phyloP scores from a whole-genome alignment of 2,797 vertebrate genomes.

The Ara ararauna region DNA sequence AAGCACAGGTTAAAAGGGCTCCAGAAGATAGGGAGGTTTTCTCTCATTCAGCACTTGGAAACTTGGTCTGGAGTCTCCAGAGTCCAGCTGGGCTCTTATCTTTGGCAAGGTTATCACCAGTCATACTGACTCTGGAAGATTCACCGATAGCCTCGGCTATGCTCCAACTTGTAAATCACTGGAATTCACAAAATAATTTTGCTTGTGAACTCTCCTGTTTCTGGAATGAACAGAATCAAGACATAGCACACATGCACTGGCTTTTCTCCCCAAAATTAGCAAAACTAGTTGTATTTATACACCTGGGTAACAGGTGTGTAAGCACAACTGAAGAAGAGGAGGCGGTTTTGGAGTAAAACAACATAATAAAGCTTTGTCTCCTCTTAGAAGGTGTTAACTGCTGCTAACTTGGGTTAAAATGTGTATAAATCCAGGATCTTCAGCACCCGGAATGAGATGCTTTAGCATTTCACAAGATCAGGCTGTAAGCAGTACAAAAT shows the following conservation, averaged over 20 bases:
- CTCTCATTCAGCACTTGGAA: background rate
- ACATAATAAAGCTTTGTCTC: background rate
- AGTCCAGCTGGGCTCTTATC: background rate
- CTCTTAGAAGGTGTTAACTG: background rate
- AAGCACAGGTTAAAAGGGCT: background rate
- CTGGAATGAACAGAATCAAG: background rate
- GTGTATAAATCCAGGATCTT: background rate
- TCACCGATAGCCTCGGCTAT: background rate
- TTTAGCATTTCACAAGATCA: background rate
- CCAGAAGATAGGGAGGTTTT: background rate
- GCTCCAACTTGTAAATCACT: conserved; percentile 1
- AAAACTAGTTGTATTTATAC: background rate
- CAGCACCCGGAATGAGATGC: background rate
- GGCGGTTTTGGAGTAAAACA: background rate
- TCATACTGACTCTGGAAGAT: background rate
- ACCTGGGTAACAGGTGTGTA: background rate
- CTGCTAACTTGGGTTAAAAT: background rate
- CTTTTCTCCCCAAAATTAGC: background rate
- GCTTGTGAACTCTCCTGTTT: background rate
- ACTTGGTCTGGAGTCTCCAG: background rate
- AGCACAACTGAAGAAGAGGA: background rate
- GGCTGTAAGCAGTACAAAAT: background rate
- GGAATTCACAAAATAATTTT: conserved; percentile 3
- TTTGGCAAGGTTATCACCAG: background rate
- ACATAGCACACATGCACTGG: background rate